Percentiles rank a stretch among this genome's conserved stretches.
Conservation (phyloP, 2,113 vertebrate species). For the Sminthopsis crassicaudata region DNA sequence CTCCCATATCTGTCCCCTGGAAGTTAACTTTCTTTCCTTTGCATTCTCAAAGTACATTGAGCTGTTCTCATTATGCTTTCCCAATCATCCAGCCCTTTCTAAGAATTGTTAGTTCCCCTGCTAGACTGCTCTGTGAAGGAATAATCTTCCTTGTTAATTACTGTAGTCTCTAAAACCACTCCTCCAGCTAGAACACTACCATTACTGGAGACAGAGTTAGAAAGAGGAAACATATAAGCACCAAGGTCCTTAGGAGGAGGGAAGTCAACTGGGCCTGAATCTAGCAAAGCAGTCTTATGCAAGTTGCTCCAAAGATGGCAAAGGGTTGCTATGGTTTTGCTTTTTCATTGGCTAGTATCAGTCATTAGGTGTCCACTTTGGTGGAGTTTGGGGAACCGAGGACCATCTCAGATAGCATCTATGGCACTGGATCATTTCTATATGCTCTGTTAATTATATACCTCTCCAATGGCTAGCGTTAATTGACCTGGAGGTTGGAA, state of each 20-base stretch:
- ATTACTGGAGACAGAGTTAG: background rate
- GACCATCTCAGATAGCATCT: background rate
- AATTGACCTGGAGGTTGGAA: background rate
- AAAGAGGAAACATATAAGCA: background rate
- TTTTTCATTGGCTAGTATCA: background rate
- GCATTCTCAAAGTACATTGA: background rate
- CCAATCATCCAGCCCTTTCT: background rate
- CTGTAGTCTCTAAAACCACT: background rate
- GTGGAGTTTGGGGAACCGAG: background rate
- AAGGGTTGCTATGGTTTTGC: background rate
- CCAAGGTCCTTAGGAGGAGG: background rate
- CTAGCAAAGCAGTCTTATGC: background rate
- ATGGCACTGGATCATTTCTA: background rate
- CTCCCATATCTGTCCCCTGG: background rate
- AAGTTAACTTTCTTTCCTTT: background rate
- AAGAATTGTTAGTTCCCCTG: background rate
- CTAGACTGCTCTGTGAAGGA: background rate
- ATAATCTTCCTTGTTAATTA: background rate
- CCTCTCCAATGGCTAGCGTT: background rate
- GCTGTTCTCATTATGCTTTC: background rate
- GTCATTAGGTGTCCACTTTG: background rate
- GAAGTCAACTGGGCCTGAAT: background rate
- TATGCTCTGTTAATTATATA: background rate
- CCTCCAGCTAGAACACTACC: background rate
- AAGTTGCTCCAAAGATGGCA: background rate